Evolutionary conservation across 64 coral and sea anemone species (phyloP).

Genomic region (Orbicella faveolata): DNA sequence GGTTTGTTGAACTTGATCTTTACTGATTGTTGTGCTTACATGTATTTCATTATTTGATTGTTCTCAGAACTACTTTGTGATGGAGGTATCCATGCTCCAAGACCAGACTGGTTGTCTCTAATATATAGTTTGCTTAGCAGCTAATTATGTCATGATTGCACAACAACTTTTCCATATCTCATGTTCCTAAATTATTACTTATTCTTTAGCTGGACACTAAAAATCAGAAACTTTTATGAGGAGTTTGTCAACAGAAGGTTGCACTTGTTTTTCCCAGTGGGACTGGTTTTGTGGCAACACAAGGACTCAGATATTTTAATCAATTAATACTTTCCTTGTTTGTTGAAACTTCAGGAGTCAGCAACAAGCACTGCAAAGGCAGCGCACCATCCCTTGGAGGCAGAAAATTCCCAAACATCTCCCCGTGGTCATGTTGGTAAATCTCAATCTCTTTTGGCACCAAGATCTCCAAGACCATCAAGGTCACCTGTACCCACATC

Average conservation of each 20-base stretch:
- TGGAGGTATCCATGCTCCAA: too few species aligned
- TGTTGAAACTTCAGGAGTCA: neutral
- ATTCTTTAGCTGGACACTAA: neutral
- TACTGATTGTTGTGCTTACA: neutral
- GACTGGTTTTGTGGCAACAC: neutral
- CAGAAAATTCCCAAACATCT: conserved; percentile 22
- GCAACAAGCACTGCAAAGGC: conserved; percentile 1
- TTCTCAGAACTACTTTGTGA: neutral
- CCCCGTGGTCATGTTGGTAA: conserved; percentile 14
- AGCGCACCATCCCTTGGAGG: neutral
- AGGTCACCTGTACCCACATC: conserved; percentile 10
- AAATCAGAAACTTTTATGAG: too few species aligned
- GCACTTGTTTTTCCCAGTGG: too few species aligned
- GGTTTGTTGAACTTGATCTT: neutral
- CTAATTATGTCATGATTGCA: too few species aligned
- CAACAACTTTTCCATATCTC: too few species aligned
- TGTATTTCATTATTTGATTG: neutral
- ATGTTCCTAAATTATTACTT: neutral
- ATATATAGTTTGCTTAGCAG: too few species aligned
- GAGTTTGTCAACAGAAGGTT: too few species aligned
- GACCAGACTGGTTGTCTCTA: too few species aligned
- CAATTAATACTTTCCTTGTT: neutral
- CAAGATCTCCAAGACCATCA: conserved; percentile 29
- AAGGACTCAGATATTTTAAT: neutral
- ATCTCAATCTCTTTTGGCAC: conserved; percentile 25